These are phyloP conservation scores for Trachelus stipa DNA, from an alignment of 2,888 invertebrate species.

Conservation along the genomic window DNA sequence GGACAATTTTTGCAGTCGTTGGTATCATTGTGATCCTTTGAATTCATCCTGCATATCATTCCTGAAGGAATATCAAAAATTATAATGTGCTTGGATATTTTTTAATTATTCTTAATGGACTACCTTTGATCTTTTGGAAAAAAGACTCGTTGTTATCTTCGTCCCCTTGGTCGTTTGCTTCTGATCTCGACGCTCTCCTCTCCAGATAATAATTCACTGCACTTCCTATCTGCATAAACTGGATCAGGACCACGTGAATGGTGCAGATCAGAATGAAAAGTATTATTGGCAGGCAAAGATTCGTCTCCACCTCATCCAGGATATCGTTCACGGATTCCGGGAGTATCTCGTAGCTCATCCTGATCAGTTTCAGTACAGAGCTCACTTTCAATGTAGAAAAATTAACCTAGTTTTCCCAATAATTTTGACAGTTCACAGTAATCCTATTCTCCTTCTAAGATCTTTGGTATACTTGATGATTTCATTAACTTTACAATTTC, in stretches of 20 bases:
- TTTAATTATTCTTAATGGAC: neutral
- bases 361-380: neutral
- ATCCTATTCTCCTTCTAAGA: neutral
- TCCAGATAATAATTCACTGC: conserved; percentile 1
- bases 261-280: conserved; percentile 54
- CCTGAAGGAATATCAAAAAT: neutral
- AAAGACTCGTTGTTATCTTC: neutral
- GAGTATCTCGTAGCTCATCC: conserved; percentile 30
- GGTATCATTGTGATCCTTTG: neutral
- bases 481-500: neutral
- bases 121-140: neutral
- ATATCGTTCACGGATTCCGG: conserved; percentile 49
- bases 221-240: conserved; percentile 39
- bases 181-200: neutral
- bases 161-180: neutral
- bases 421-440: neutral
- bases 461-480: neutral
- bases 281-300: conserved; percentile 55
- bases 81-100: neutral
- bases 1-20: neutral
- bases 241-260: conserved; percentile 51
- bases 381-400: neutral
- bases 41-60: neutral
- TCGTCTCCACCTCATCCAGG: conserved; percentile 54
- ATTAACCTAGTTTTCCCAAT: neutral